phyloP scores from a whole-genome alignment of 2,113 vertebrate genomes.

The Nannobrachium achirus region DNA sequence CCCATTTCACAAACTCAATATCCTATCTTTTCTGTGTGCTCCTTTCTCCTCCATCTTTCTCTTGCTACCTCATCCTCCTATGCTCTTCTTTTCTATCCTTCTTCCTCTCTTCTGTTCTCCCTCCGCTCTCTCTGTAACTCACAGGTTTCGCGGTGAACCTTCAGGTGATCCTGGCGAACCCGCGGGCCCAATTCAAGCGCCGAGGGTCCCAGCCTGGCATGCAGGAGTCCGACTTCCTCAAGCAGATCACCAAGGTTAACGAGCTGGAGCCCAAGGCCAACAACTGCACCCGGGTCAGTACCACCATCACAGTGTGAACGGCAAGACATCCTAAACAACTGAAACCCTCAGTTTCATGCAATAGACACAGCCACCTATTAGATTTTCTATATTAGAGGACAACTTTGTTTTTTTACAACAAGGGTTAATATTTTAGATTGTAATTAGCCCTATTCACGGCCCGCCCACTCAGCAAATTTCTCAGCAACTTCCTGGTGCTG shows the following conservation, averaged over 20 bases:
- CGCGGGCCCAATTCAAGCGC: conserved; percentile 93
- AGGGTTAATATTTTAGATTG: too few species aligned
- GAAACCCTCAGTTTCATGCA: too few species aligned
- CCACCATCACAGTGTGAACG: background rate
- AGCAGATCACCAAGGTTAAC: conserved; percentile 94
- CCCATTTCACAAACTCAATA: too few species aligned
- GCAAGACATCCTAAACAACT: too few species aligned
- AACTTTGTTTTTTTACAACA: too few species aligned
- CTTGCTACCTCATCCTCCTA: background rate
- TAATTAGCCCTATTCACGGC: too few species aligned
- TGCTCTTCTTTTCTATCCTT: background rate
- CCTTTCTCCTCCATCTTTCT: background rate
- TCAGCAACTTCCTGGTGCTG: too few species aligned
- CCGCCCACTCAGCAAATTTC: too few species aligned
- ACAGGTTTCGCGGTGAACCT: conserved; percentile 97
- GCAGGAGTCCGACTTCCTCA: conserved; percentile 99
- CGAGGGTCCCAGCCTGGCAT: conserved; percentile 96
- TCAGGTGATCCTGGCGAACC: conserved; percentile 92
- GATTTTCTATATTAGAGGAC: too few species aligned
- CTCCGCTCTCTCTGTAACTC: background rate
- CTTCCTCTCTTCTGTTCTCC: background rate
- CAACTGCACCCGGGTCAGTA: conserved; percentile 95
- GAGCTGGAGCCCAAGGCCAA: conserved; percentile 95
- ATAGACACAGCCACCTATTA: too few species aligned
- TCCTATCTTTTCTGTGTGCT: background rate